Evolutionary conservation across 2,113 vertebrate species (phyloP).

Genomic region (Laterallus jamaicensis): DNA sequence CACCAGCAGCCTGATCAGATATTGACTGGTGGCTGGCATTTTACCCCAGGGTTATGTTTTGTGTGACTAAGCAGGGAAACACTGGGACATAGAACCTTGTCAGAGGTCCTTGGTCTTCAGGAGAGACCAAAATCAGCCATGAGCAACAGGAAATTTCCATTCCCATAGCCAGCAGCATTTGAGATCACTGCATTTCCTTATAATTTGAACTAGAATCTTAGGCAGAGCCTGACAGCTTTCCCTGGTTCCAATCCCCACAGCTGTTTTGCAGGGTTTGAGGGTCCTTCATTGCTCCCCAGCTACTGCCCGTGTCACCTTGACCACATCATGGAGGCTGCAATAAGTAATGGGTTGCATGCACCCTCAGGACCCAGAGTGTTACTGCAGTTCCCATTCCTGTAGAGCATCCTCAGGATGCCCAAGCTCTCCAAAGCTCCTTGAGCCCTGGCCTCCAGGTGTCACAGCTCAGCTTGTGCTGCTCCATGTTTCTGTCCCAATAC

Average conservation of each 20-base stretch:
- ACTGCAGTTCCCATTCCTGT: background rate
- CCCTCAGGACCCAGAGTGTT: background rate
- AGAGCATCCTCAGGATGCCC: background rate
- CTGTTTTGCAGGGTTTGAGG: background rate
- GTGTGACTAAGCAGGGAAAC: background rate
- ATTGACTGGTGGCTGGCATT: background rate
- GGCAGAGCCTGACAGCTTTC: background rate
- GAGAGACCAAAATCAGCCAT: accelerated
- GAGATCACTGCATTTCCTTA: background rate
- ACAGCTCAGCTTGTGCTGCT: background rate
- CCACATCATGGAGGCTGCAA: accelerated
- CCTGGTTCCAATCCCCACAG: background rate
- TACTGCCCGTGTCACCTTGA: background rate
- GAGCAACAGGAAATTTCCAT: background rate
- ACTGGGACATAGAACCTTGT: background rate
- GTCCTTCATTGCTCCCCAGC: background rate
- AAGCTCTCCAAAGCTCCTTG: background rate
- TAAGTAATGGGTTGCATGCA: background rate
- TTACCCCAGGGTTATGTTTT: background rate
- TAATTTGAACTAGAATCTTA: background rate
- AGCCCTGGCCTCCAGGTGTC: background rate
- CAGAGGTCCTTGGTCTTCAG: background rate
- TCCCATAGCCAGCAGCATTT: background rate
- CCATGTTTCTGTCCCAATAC: accelerated
- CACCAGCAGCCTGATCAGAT: background rate